These are phyloP conservation scores for Harpagoxenus sublaevis DNA, from an alignment of 2,888 invertebrate genomes.

Conservation along the genomic window DNA sequence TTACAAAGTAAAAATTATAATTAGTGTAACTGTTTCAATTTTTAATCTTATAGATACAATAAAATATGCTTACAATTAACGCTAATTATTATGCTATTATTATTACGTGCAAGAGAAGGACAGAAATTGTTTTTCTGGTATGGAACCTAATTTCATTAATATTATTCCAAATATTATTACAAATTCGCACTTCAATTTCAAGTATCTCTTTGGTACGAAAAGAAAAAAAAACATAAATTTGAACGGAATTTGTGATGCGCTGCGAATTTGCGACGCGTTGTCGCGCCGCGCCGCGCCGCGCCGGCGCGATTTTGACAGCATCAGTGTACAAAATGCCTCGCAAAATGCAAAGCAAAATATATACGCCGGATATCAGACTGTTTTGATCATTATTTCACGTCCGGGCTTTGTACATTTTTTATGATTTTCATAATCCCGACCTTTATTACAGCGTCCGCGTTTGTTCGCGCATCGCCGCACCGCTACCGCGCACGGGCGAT, in stretches of 20 bases:
- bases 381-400: slow-evolving; percentile 17
- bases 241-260: not conserved
- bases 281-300: too few species aligned
- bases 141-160: not conserved
- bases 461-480: slow-evolving; percentile 14
- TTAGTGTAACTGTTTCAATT: not conserved
- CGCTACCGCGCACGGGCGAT: not conserved
- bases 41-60: not conserved
- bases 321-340: slow-evolving; percentile 36
- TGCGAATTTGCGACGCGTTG: not conserved
- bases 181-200: not conserved
- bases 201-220: not conserved
- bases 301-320: not conserved
- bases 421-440: slow-evolving; percentile 43
- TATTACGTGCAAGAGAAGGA: not conserved
- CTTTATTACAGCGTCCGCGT: slow-evolving; percentile 10
- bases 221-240: not conserved
- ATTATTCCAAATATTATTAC: not conserved
- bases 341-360: not conserved
- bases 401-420: slow-evolving; percentile 29
- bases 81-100: not conserved
- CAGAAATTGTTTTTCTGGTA: not conserved
- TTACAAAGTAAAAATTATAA: not conserved
- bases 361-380: not conserved
- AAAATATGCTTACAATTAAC: not conserved